Conservation (phyloP, 2,888 invertebrate species). For the Sesia apiformis region DNA sequence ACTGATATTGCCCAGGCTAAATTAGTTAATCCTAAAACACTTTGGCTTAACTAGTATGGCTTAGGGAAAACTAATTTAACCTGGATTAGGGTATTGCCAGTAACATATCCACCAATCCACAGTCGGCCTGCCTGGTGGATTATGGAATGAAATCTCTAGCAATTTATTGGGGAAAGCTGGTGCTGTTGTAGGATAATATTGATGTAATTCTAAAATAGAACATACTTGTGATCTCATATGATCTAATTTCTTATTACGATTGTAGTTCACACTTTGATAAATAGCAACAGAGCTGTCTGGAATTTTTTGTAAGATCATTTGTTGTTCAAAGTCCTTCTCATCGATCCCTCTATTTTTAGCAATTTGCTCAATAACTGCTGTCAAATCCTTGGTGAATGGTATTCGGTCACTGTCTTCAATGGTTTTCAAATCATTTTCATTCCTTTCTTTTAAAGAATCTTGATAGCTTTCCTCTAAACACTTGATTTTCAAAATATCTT, state of each 20-base stretch:
- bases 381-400: conserved; percentile 68
- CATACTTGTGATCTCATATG: conserved; percentile 77
- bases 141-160: too few relatives aligned
- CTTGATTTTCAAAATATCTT: conserved; percentile 64
- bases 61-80: too few relatives aligned
- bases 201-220: background rate
- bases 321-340: conserved; percentile 21
- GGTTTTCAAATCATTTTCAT: conserved; percentile 11
- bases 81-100: too few relatives aligned
- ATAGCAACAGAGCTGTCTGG: conserved; percentile 76
- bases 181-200: too few relatives aligned
- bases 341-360: conserved; percentile 36
- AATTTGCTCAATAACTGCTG: conserved; percentile 71
- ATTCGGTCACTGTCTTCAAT: conserved; percentile 36
- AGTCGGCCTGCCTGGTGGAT: too few relatives aligned
- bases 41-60: too few relatives aligned
- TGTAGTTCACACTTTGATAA: conserved; percentile 74
- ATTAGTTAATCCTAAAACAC: too few relatives aligned
- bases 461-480: conserved; percentile 60
- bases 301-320: conserved; percentile 67
- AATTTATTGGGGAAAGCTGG: too few relatives aligned
- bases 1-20: too few relatives aligned
- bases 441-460: conserved; percentile 39
- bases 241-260: conserved; percentile 37
- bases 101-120: too few relatives aligned